phyloP scores from a whole-genome alignment of 2,888 invertebrate species.

The Linnaemya vulpina region DNA sequence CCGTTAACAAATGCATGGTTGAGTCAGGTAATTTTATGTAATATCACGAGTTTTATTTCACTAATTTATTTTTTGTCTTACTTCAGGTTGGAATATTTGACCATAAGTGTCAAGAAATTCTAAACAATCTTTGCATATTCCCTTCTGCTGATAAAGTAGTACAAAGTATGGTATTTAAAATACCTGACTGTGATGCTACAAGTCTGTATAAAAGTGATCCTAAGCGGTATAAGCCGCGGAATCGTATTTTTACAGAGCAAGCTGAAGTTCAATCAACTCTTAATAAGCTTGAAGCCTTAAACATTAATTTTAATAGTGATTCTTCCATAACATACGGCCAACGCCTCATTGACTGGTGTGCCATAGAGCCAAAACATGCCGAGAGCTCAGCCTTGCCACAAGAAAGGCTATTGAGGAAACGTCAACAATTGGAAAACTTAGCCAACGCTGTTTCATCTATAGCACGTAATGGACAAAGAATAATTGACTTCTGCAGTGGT shows the following conservation, averaged over 20 bases:
- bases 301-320: constrained; percentile 77
- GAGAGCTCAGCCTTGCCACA: constrained; percentile 91
- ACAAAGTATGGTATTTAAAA: constrained; percentile 70
- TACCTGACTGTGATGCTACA: constrained; percentile 78
- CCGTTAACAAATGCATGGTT: constrained; percentile 88
- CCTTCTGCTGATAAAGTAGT: constrained; percentile 18
- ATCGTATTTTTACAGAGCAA: constrained; percentile 90
- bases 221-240: constrained; percentile 89
- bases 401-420: constrained; percentile 89
- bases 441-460: constrained; percentile 89
- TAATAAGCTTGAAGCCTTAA: constrained; percentile 78
- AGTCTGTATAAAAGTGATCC: constrained; percentile 87
- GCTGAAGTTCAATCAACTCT: constrained; percentile 87
- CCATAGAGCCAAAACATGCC: constrained; percentile 88
- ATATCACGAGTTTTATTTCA: neutral
- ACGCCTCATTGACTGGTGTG: constrained; percentile 86
- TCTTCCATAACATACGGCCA: constrained; percentile 75
- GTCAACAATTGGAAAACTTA: constrained; percentile 93
- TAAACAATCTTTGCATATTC: constrained; percentile 73
- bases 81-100: constrained; percentile 79
- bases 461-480: constrained; percentile 87
- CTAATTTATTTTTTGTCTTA: neutral
- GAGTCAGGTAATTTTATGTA: constrained; percentile 76
- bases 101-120: constrained; percentile 75
- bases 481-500: constrained; percentile 97